A percentile compares a stretch with the other conserved stretches of the same genome.
These are phyloP conservation scores for Gerris buenoi DNA, from an alignment of 1,140 invertebrate genomes.

Conservation along the genomic window DNA sequence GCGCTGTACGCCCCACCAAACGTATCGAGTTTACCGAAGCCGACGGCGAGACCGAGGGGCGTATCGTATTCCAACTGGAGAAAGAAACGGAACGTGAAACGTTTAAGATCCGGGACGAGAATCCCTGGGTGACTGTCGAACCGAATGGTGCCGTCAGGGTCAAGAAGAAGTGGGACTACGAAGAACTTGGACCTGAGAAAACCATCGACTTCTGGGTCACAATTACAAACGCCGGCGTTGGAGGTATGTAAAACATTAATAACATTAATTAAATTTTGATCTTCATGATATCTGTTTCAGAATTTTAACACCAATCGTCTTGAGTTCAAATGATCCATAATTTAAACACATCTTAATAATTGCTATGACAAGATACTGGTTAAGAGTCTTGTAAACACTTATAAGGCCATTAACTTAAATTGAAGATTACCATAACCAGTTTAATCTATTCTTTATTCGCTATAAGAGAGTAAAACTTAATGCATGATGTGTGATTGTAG, in stretches of 20 bases:
- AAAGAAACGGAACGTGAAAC: conserved; percentile 83
- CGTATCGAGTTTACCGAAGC: conserved; percentile 81
- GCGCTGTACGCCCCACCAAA: conserved; percentile 78
- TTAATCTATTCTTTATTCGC: too few species aligned
- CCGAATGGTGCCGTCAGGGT: conserved; percentile 79
- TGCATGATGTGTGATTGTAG: too few species aligned
- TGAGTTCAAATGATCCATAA: background rate
- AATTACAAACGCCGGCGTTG: conserved; percentile 72
- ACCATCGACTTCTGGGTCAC: conserved; percentile 93
- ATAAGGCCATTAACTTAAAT: background rate
- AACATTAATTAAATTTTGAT: background rate
- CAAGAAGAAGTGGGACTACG: conserved; percentile 93
- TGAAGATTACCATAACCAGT: background rate
- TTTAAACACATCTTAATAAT: too few species aligned
- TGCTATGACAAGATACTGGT: too few species aligned
- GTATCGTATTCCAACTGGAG: conserved; percentile 75
- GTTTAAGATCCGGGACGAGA: conserved; percentile 84
- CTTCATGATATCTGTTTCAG: background rate
- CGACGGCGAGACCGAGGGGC: conserved; percentile 73
- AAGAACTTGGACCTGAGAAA: conserved; percentile 86
- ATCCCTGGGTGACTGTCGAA: conserved; percentile 84
- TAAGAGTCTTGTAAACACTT: too few species aligned
- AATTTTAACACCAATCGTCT: background rate
- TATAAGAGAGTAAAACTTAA: too few species aligned
- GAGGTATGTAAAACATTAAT: conserved; percentile 41